Evolutionary conservation across 2,888 invertebrate species (phyloP).

Genomic region (Sussaba pulchella): DNA sequence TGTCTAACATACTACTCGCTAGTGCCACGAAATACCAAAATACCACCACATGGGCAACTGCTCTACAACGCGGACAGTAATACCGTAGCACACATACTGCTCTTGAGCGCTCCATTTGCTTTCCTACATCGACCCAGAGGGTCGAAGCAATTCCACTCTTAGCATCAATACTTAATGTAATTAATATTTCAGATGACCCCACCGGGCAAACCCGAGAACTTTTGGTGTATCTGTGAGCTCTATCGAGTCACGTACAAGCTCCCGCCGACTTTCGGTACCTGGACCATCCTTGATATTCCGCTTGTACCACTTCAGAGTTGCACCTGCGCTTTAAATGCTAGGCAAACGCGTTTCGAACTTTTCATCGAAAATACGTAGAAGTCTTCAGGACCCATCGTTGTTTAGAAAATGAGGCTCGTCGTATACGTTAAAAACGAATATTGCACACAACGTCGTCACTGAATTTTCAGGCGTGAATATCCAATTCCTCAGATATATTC

Average conservation of each 20-base stretch:
- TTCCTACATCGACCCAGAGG: constrained; percentile 14
- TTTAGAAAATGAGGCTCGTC: no score
- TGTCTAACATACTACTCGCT: constrained; percentile 6
- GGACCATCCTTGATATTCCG: constrained; percentile 2
- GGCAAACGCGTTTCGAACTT: background rate
- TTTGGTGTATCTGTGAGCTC: constrained; percentile 35
- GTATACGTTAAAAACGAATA: no score
- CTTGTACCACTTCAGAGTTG: constrained; percentile 10
- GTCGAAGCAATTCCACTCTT: constrained; percentile 64
- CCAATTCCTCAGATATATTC: background rate
- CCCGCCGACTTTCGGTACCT: constrained; percentile 15
- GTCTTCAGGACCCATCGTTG: background rate
- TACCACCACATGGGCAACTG: constrained; percentile 16
- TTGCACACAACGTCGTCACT: background rate
- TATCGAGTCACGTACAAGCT: constrained; percentile 9
- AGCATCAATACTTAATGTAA: constrained; percentile 67
- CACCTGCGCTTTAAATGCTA: constrained; percentile 1
- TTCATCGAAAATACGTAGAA: constrained; percentile 9
- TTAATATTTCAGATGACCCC: constrained; percentile 64
- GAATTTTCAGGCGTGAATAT: background rate
- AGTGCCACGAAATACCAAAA: constrained; percentile 4
- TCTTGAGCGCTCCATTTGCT: constrained; percentile 21
- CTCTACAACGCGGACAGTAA: constrained; percentile 18
- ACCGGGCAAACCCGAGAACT: constrained; percentile 33
- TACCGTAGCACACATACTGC: constrained; percentile 2